Base-by-base conservation (phyloP, 1,140 invertebrate species). In the Penaeus chinensis region DNA sequence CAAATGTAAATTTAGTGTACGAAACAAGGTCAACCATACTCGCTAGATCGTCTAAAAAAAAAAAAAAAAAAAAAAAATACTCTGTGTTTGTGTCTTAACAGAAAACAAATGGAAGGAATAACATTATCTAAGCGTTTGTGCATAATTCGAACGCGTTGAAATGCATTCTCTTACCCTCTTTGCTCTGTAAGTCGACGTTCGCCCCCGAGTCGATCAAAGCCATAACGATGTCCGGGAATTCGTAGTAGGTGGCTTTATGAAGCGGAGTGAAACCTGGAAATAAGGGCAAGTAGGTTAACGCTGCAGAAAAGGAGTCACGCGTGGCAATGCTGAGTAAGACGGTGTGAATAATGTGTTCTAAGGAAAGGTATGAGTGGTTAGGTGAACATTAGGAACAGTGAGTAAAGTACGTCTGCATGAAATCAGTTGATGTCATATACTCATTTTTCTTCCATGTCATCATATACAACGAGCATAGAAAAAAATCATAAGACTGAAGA, bases 211-310 rank as follows among this genome's bases (percentile, higher is more conserved):
- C 60, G 37, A 85, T 24, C 42, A 79, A 63, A 8, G 19, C 22
- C 19, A 66, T 63, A 13, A 80, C 61, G 62, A 85, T 85, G 42
- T 66, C 62, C 5, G 76, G 76, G 37, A 37, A 85, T 32, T 79
- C 77, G 74, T 85, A 85, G 84, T 85, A 85, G 32, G 42, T 77
- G 18, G 84, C 84, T 63, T 85, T 85, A 22, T 85, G 84, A 20
- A 85, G 63, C 24, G 79, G 47, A 3, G 84, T 80, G 60, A 47
- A 80, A 18, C 77, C 84, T 85, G 37, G 19, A 62, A 69, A 18
- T 47, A 19, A n/a, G 62, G 27, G 65, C 37, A 27, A n/a, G 27
- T 22, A 82, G n/a, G 24, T 11, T 42, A 19, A 37, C 61, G 32
- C 16, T 32, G 22, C 32, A 4, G 16, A 3, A 2, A 74, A 37